These are phyloP conservation scores for Magallana ariakensis DNA, from an alignment of 1,140 invertebrate genomes.

Conservation along the genomic window DNA sequence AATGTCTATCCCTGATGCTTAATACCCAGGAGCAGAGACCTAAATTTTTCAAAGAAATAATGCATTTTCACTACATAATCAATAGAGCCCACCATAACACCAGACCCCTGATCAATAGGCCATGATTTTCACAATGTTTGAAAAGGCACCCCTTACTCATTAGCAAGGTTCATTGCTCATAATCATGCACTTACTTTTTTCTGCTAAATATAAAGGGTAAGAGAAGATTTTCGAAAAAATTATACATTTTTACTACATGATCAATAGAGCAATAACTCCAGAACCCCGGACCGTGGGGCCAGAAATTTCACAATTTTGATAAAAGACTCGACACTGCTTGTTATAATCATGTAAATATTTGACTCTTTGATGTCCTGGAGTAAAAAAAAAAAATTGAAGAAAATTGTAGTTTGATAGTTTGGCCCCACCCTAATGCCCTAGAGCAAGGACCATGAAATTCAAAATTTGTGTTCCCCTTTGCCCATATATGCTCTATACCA, in stretches of 20 bases:
- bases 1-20: conserved; percentile 9
- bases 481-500: too few species aligned
- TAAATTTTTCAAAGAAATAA: neutral
- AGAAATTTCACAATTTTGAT: too few species aligned
- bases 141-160: neutral
- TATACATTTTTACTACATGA: neutral
- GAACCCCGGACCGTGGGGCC: neutral
- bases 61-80: too few species aligned
- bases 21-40: conserved; percentile 14
- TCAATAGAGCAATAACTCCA: conserved; percentile 9
- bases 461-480: too few species aligned
- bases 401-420: conserved; percentile 11
- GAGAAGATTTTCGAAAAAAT: conserved; percentile 16
- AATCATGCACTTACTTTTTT: conserved; percentile 11
- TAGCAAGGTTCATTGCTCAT: conserved; percentile 15
- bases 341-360: too few species aligned
- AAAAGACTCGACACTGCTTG: too few species aligned
- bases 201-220: conserved; percentile 16
- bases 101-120: conserved; percentile 14
- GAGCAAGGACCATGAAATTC: neutral
- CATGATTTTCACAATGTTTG: neutral
- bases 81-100: neutral
- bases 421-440: conserved; percentile 13
- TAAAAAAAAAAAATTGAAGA: neutral
- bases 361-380: too few species aligned